These are phyloP conservation scores for Erpetoichthys calabaricus DNA, from an alignment of 2,797 vertebrate genomes.

Conservation along the genomic window DNA sequence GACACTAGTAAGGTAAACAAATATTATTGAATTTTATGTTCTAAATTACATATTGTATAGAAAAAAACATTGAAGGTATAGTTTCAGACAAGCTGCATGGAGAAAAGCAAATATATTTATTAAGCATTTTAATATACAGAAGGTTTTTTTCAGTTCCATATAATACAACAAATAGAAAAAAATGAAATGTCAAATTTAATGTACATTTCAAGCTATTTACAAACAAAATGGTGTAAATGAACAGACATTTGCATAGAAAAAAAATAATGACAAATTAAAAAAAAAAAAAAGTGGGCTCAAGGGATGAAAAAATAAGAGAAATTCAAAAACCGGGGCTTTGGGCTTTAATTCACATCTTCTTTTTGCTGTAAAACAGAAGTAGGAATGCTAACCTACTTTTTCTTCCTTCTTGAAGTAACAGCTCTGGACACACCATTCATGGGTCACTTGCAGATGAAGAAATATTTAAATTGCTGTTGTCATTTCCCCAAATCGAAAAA, in stretches of 20 bases:
- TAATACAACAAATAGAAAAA: conserved; percentile 90
- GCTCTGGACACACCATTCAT: no score
- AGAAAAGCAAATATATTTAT: conserved; percentile 99
- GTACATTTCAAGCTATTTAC: conserved; percentile 95
- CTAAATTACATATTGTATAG: no score
- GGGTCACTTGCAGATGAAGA: no score
- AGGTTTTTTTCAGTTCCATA: conserved; percentile 74
- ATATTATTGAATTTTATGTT: no score
- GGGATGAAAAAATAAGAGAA: conserved; percentile 34
- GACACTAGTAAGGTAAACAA: no score
- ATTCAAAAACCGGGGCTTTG: no score
- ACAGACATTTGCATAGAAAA: conserved; percentile 54
- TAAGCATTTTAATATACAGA: conserved; percentile 98
- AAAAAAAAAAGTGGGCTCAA: conserved; percentile 24
- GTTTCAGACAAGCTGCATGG: conserved; percentile 36
- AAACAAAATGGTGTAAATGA: conserved; percentile 50
- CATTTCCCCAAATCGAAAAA: no score
- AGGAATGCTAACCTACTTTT: background rate
- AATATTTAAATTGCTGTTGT: no score
- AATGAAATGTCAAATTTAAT: conserved; percentile 84
- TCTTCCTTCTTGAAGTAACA: background rate
- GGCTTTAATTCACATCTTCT: no score
- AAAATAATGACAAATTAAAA: conserved; percentile 33
- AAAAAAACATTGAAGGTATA: no score
- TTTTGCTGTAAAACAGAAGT: background rate